phyloP scores from a whole-genome alignment of 2,888 invertebrate genomes.

The Ligdia adustata region DNA sequence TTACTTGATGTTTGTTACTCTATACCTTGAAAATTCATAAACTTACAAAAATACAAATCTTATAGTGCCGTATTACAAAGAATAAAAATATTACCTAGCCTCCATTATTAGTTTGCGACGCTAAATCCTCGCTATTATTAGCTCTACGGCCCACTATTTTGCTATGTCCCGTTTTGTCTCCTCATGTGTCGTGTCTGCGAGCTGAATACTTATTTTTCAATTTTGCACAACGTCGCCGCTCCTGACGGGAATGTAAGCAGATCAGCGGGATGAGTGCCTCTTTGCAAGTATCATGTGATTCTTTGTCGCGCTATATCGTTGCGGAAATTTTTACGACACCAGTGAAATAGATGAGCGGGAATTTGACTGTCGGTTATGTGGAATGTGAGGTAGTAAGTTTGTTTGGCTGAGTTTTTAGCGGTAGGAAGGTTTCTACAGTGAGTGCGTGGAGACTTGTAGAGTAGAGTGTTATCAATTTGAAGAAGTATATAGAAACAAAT shows the following conservation, averaged over 20 bases:
- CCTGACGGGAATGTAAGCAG: slow-evolving; percentile 49
- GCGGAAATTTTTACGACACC: background rate
- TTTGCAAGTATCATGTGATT: slow-evolving; percentile 28
- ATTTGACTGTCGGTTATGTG: slow-evolving; percentile 7
- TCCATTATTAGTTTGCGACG: no score
- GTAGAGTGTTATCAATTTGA: no score
- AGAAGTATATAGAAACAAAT: no score
- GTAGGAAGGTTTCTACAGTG: no score
- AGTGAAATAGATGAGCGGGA: slow-evolving; percentile 6
- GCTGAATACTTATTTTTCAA: slow-evolving; percentile 69
- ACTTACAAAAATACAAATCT: no score
- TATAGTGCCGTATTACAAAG: no score
- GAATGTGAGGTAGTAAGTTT: background rate
- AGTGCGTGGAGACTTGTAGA: no score
- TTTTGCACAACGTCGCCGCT: slow-evolving; percentile 52
- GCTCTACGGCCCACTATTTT: background rate
- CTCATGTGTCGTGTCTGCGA: slow-evolving; percentile 43
- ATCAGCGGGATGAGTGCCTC: slow-evolving; percentile 38
- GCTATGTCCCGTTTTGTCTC: background rate
- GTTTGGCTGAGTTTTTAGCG: no score
- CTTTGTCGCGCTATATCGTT: slow-evolving; percentile 2
- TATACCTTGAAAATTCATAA: no score
- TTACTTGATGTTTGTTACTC: no score
- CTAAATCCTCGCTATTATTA: slow-evolving; percentile 8
- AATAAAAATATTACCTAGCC: no score